These are phyloP conservation scores for Chaetogeoica ovagalla DNA, from an alignment of 2,888 invertebrate genomes.

Conservation along the genomic window DNA sequence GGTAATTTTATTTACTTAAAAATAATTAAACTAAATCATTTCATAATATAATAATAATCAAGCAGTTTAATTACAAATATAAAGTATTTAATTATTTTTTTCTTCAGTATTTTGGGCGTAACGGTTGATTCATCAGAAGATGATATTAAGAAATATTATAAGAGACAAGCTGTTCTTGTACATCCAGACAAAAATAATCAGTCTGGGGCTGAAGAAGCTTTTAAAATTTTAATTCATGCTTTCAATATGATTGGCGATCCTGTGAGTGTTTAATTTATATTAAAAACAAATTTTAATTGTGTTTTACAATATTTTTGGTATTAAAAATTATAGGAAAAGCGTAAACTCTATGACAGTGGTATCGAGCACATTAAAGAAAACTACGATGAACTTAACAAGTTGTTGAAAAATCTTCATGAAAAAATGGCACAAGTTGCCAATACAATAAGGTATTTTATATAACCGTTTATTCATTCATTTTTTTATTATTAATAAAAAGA, in stretches of 20 bases:
- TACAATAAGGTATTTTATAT: conserved; percentile 69
- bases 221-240: conserved; percentile 92
- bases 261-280: conserved; percentile 63
- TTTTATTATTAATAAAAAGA: no score
- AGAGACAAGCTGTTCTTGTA: conserved; percentile 88
- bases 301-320: conserved; percentile 11
- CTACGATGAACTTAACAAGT: conserved; percentile 84
- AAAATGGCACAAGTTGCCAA: conserved; percentile 94
- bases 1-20: conserved; percentile 58
- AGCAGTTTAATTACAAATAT: not conserved
- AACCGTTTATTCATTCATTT: not conserved
- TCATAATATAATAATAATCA: not conserved
- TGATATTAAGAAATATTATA: conserved; percentile 91
- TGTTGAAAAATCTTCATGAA: conserved; percentile 84
- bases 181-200: conserved; percentile 96
- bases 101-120: conserved; percentile 79
- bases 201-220: conserved; percentile 93
- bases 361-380: conserved; percentile 82
- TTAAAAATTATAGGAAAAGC: conserved; percentile 67
- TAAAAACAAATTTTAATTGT: conserved; percentile 17
- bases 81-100: not conserved
- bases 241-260: conserved; percentile 93
- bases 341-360: conserved; percentile 74
- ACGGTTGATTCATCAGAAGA: conserved; percentile 86
- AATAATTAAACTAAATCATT: not conserved